phyloP scores from a whole-genome alignment of 1,140 invertebrate species.

The Drosophila sp. region DNA sequence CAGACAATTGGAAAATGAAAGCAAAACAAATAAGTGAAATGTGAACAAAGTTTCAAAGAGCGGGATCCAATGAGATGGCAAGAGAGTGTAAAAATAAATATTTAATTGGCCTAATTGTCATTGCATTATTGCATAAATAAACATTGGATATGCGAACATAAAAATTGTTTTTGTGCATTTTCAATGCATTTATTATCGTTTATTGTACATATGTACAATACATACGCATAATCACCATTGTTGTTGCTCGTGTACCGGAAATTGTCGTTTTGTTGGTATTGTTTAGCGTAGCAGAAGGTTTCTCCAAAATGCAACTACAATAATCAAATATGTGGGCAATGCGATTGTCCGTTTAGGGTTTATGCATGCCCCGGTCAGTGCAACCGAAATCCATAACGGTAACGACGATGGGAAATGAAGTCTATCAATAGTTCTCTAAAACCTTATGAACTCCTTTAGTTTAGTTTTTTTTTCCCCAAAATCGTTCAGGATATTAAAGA shows the following conservation, averaged over 20 bases:
- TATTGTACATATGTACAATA: conserved; percentile 8
- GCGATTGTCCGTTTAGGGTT: background rate
- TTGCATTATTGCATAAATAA: conserved; percentile 66
- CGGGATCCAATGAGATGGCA: conserved; percentile 22
- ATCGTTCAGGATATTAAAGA: too few species aligned
- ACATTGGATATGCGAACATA: conserved; percentile 17
- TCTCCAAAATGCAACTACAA: conserved; percentile 15
- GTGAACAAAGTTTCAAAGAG: conserved; percentile 32
- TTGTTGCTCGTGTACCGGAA: conserved; percentile 29
- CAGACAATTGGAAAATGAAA: conserved; percentile 45
- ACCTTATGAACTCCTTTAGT: too few species aligned
- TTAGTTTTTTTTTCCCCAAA: too few species aligned
- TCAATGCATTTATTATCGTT: conserved; percentile 43
- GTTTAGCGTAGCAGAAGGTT: conserved; percentile 24
- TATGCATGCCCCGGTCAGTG: background rate
- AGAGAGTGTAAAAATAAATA: conserved; percentile 66
- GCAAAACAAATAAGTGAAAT: conserved; percentile 48
- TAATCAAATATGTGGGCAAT: conserved; percentile 18
- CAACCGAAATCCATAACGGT: background rate
- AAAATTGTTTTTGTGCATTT: conserved; percentile 46
- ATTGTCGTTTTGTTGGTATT: conserved; percentile 34
- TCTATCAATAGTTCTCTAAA: too few species aligned
- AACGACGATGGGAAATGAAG: background rate
- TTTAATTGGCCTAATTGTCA: conserved; percentile 66
- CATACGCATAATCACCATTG: conserved; percentile 15